Percentiles rank a stretch among this genome's conserved stretches.
Evolutionary conservation across 2,113 vertebrate species (phyloP).

Genomic region (Ciconia stormi): DNA sequence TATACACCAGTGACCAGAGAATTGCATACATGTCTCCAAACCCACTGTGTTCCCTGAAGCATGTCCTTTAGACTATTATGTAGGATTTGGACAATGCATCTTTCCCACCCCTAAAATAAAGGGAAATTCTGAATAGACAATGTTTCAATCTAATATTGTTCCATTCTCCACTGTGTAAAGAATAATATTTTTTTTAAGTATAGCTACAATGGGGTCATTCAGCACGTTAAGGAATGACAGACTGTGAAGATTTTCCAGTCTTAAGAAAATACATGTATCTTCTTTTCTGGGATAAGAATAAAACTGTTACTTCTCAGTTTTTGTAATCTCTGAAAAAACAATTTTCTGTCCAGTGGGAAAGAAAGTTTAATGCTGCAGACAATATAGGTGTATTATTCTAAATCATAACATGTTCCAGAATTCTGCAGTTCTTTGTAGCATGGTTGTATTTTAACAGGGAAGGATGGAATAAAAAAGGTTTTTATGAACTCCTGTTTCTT

Average conservation of each 20-base stretch:
- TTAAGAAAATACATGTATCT: neutral
- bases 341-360: conserved; percentile 2
- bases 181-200: conserved; percentile 49
- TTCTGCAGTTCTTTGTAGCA: neutral
- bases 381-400: conserved; percentile 3
- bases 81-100: conserved; percentile 68
- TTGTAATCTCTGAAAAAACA: conserved; percentile 12
- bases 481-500: neutral
- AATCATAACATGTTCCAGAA: neutral
- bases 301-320: neutral
- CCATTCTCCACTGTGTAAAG: conserved; percentile 64
- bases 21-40: conserved; percentile 44
- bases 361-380: conserved; percentile 6
- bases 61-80: conserved; percentile 68
- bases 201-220: conserved; percentile 59
- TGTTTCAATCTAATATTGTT: conserved; percentile 78
- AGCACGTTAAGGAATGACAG: conserved; percentile 63
- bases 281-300: conserved; percentile 4
- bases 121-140: conserved; percentile 57
- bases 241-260: conserved; percentile 15
- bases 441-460: neutral
- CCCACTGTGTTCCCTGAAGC: conserved; percentile 70
- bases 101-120: conserved; percentile 71
- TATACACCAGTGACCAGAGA: conserved; percentile 75
- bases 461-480: neutral